Evolutionary conservation across 2,113 vertebrate species (phyloP).

Genomic region (human (Homo sapiens)): GRCh38 chr18:13008001-13008500

Average conservation of each 20-base stretch:
- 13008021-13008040: not conserved
- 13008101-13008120: not conserved
- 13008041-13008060: not conserved
- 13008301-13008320: not conserved
- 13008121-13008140: not conserved
- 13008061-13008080: not conserved
- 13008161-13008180: not conserved
- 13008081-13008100: not conserved
- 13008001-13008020: slow-evolving; percentile 1
- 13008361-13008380: not conserved
- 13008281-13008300: not conserved
- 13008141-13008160: not conserved
- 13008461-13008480: slow-evolving; percentile 85
- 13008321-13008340: not conserved
- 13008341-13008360: not conserved
- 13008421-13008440: slow-evolving; percentile 4
- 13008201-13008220: not conserved
- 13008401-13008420: not conserved
- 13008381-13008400: slow-evolving; percentile 1
- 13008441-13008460: slow-evolving; percentile 33
- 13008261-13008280: not conserved
- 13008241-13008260: not conserved
- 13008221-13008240: not conserved
- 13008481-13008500: slow-evolving; percentile 82
- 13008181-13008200: not conserved